phyloP scores from a whole-genome alignment of 2,113 vertebrate species.

The Zosterops lateralis region DNA sequence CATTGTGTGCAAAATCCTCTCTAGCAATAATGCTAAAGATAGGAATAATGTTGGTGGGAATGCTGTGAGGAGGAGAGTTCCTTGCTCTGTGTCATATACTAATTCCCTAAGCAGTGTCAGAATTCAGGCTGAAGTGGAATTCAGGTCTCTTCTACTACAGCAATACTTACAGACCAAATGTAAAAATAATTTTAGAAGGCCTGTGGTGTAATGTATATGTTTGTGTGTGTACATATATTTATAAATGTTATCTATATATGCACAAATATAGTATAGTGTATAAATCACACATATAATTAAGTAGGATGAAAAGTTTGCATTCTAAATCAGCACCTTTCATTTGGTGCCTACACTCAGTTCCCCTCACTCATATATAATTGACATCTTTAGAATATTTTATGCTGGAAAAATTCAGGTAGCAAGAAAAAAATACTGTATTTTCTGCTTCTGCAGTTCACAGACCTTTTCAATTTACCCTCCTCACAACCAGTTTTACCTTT shows the following conservation, averaged over 20 bases:
- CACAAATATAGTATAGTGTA: accelerated
- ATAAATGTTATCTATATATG: neutral
- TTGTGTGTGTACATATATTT: neutral
- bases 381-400: neutral
- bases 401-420: neutral
- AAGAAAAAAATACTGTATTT: neutral
- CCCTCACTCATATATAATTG: neutral
- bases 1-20: neutral
- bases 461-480: neutral
- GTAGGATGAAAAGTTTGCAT: neutral
- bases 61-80: neutral
- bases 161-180: neutral
- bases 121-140: neutral
- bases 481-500: neutral
- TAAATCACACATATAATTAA: neutral
- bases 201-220: neutral
- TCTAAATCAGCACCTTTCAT: neutral
- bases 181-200: neutral
- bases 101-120: neutral
- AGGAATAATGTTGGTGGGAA: neutral
- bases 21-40: neutral
- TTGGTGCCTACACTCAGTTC: neutral
- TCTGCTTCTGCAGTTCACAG: neutral
- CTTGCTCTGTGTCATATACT: neutral
- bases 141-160: neutral